Evolutionary conservation across 2,113 vertebrate genomes (phyloP).

Genomic region (Carollia perspicillata): DNA sequence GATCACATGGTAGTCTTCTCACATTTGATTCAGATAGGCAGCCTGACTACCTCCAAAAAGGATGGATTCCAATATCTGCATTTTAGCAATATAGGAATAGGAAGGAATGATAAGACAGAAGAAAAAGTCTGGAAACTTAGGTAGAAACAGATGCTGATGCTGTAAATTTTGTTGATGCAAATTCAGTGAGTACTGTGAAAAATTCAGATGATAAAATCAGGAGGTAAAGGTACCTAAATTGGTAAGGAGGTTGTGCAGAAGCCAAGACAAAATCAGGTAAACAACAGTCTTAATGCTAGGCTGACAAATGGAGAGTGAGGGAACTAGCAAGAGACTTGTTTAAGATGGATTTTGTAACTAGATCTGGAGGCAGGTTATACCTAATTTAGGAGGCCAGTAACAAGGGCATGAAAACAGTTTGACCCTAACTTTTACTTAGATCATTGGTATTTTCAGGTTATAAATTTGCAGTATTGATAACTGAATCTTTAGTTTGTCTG

Average conservation of each 20-base stretch:
- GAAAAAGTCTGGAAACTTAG: not conserved
- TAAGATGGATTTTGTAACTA: not conserved
- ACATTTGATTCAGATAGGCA: not conserved
- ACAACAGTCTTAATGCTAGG: not conserved
- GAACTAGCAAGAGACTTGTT: not conserved
- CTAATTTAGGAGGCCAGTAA: not conserved
- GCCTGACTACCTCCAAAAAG: not conserved
- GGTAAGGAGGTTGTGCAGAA: not conserved
- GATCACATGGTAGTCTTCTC: not conserved
- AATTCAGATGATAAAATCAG: not conserved
- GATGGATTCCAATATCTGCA: not conserved
- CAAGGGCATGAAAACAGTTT: not conserved
- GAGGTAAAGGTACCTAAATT: not conserved
- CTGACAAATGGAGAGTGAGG: not conserved
- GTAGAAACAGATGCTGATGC: not conserved
- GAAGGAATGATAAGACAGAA: not conserved
- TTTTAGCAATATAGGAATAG: not conserved
- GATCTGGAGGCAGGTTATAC: not conserved
- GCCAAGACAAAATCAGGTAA: not conserved
- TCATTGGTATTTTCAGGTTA: constrained; percentile 7
- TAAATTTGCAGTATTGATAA: not conserved
- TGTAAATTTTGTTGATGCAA: not conserved
- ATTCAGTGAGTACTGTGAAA: not conserved
- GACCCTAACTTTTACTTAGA: constrained; percentile 17
- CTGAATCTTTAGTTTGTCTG: not conserved